phyloP scores from a whole-genome alignment of 2,113 vertebrate genomes.

The Syngnathus floridae region DNA sequence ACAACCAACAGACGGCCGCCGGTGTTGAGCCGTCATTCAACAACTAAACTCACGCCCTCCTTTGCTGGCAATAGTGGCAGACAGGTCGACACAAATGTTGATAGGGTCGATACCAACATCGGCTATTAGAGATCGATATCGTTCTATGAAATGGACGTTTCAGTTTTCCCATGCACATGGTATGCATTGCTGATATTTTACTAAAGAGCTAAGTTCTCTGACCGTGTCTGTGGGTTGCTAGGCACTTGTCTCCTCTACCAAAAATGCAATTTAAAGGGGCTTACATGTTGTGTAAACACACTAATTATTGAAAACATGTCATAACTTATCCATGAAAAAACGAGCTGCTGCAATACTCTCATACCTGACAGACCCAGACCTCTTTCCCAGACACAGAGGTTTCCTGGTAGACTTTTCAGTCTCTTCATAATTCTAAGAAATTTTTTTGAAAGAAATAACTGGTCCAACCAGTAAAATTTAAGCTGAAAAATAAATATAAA shows the following conservation, averaged over 20 bases:
- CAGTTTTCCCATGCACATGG: not conserved
- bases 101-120: not conserved
- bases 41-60: constrained; percentile 39
- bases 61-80: constrained; percentile 8
- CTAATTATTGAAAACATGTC: no score
- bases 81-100: not conserved
- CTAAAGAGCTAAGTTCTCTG: not conserved
- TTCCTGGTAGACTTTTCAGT: no score
- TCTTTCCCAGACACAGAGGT: no score
- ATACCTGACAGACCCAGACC: no score
- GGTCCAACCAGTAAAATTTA: no score
- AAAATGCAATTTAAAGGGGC: no score
- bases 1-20: constrained; percentile 37
- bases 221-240: not conserved
- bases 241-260: not conserved
- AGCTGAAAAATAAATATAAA: no score
- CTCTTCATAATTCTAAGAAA: no score
- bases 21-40: constrained; percentile 41
- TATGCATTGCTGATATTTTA: not conserved
- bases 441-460: no score
- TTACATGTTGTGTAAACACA: no score
- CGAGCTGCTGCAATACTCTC: no score
- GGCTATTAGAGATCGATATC: not conserved
- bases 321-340: no score
- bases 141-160: not conserved